Evolutionary conservation across 2,113 vertebrate species (phyloP).

Genomic region (Scatophagus argus): DNA sequence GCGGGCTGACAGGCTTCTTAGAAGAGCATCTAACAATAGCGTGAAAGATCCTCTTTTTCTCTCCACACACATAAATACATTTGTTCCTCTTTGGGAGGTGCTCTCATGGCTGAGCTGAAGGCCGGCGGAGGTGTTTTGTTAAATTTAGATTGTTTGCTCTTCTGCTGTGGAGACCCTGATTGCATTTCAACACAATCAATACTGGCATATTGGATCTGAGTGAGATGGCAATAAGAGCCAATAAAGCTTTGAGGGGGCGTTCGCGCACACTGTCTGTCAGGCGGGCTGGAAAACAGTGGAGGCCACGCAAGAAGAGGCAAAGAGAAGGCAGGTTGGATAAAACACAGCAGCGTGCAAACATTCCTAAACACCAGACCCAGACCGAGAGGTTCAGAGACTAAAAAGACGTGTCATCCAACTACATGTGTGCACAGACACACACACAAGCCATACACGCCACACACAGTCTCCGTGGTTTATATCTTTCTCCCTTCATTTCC

Average conservation of each 20-base stretch:
- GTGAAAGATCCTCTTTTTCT: constrained; percentile 28
- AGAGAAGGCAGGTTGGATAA: constrained; percentile 28
- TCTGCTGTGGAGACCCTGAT: constrained; percentile 73
- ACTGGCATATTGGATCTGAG: constrained; percentile 78
- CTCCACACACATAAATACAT: constrained; percentile 50
- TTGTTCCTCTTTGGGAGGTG: constrained; percentile 65
- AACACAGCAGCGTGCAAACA: constrained; percentile 42
- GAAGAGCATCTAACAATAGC: constrained; percentile 61
- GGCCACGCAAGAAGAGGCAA: constrained; percentile 41
- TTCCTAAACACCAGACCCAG: constrained; percentile 2
- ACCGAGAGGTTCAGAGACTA: background rate
- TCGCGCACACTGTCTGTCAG: constrained; percentile 59
- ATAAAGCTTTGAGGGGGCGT: constrained; percentile 71
- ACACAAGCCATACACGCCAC: background rate
- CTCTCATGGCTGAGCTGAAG: constrained; percentile 44
- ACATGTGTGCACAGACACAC: background rate
- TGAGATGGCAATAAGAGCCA: constrained; percentile 79
- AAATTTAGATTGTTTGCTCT: constrained; percentile 79
- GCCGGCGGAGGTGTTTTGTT: constrained; percentile 75
- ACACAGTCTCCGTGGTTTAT: constrained; percentile 32
- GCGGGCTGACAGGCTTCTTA: constrained; percentile 22
- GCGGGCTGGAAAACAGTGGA: constrained; percentile 37
- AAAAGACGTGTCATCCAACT: background rate
- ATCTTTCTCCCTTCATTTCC: constrained; percentile 65
- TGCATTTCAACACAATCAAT: constrained; percentile 83